Evolutionary conservation across 2,797 vertebrate species (phyloP).

Genomic region (Takifugu rubripes): DNA sequence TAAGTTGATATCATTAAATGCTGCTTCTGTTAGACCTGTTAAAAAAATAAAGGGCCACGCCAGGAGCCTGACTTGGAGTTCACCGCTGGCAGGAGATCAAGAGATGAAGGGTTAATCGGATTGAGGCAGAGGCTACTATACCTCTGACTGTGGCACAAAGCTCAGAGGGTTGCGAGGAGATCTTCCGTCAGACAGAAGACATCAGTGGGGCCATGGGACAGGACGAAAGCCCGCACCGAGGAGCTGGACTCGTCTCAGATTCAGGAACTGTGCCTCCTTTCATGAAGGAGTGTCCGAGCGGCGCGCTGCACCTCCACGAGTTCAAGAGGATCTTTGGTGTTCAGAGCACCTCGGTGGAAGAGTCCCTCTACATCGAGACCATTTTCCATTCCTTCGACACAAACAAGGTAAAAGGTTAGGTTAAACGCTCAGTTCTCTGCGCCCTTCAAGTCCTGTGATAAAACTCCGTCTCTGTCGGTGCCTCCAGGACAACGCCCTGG

Average conservation of each 20-base stretch:
- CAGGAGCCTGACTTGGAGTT: background rate
- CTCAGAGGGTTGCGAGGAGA: background rate
- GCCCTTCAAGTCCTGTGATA: background rate
- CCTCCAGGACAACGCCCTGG: conserved; percentile 67
- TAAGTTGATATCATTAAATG: too few relatives aligned
- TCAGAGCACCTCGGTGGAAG: conserved; percentile 47
- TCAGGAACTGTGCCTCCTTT: conserved; percentile 65
- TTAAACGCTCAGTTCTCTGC: background rate
- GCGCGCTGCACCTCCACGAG: conserved; percentile 62
- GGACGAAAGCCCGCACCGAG: conserved; percentile 32
- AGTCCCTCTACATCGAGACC: conserved; percentile 61
- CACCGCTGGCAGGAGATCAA: background rate
- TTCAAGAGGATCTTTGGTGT: conserved; percentile 71
- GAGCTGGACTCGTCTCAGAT: conserved; percentile 57
- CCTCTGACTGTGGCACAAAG: background rate
- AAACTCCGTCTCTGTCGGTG: background rate
- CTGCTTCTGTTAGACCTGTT: too few relatives aligned
- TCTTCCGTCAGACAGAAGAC: background rate
- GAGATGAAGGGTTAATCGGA: conserved; percentile 21
- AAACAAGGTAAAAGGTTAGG: conserved; percentile 45
- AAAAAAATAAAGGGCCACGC: background rate
- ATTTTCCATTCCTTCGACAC: conserved; percentile 67
- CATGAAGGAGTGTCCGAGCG: conserved; percentile 71
- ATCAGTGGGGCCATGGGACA: conserved; percentile 44
- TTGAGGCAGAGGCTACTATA: background rate